Percentiles rank a stretch among this genome's conserved stretches.
Evolutionary conservation across 2,113 vertebrate genomes (phyloP).

Genomic region (Ciconia boyciana): DNA sequence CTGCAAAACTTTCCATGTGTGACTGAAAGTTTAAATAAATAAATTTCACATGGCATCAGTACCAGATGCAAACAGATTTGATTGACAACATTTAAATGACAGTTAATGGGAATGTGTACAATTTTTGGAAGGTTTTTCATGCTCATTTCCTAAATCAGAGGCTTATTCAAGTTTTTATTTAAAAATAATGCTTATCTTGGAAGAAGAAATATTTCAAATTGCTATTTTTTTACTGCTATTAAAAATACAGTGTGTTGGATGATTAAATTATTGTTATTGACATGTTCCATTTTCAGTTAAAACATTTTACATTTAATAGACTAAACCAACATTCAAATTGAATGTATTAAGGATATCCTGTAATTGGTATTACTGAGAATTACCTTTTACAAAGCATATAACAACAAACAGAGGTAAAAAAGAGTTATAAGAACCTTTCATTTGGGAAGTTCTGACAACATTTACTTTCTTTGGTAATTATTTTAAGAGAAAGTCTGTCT

Average conservation of each 20-base stretch:
- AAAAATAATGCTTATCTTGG: neutral
- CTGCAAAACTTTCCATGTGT: constrained; percentile 90
- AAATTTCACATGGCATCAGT: constrained; percentile 73
- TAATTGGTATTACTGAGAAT: neutral
- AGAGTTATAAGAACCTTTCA: neutral
- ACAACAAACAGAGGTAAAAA: neutral
- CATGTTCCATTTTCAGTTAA: neutral
- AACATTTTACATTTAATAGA: neutral
- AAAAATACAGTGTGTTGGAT: neutral
- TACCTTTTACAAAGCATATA: neutral
- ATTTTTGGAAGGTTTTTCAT: neutral
- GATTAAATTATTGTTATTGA: neutral
- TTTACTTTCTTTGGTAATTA: neutral
- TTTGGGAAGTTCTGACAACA: neutral
- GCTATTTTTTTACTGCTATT: neutral
- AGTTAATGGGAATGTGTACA: constrained; percentile 63
- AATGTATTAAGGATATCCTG: neutral
- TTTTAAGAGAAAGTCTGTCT: neutral
- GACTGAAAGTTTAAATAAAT: constrained; percentile 87
- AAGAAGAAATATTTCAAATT: neutral
- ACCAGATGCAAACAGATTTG: constrained; percentile 76
- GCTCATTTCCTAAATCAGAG: neutral
- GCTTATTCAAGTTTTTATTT: neutral
- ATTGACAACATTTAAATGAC: constrained; percentile 78
- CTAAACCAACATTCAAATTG: neutral